phyloP scores from a whole-genome alignment of 2,113 vertebrate species.

The Onychostruthus taczanowskii region DNA sequence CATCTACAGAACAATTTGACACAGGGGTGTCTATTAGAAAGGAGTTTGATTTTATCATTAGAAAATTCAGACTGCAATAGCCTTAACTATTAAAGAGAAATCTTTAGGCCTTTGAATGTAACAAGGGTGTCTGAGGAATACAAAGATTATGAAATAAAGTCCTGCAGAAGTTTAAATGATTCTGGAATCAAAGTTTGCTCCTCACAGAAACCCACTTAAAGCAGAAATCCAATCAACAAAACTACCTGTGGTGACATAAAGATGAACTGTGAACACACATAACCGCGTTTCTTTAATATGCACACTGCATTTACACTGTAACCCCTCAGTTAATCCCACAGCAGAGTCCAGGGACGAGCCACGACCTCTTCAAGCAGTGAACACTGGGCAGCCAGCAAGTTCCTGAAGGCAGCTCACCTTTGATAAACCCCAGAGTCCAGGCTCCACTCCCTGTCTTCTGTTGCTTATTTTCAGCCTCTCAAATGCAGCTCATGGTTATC shows the following conservation, averaged over 20 bases:
- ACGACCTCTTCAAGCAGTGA: neutral
- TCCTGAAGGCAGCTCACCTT: neutral
- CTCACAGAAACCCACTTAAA: neutral
- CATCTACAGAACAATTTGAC: neutral
- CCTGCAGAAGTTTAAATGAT: neutral
- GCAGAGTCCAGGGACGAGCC: neutral
- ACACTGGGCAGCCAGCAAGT: accelerated
- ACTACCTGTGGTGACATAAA: neutral
- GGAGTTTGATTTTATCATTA: neutral
- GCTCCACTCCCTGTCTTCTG: neutral
- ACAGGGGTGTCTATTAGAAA: neutral
- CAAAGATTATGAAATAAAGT: neutral
- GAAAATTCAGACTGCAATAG: neutral
- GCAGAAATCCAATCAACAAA: neutral
- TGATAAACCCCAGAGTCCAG: neutral
- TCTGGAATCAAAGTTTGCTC: neutral
- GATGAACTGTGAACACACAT: neutral
- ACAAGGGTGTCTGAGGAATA: neutral
- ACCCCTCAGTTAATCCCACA: neutral
- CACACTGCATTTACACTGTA: neutral
- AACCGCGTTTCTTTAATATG: neutral
- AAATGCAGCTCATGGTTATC: neutral
- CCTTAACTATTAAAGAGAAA: neutral
- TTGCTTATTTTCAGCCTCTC: neutral
- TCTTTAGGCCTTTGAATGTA: neutral